A percentile compares a stretch with the other conserved stretches of the same genome.
phyloP scores from a whole-genome alignment of 1,140 invertebrate species.

The Drosophila guanche region DNA sequence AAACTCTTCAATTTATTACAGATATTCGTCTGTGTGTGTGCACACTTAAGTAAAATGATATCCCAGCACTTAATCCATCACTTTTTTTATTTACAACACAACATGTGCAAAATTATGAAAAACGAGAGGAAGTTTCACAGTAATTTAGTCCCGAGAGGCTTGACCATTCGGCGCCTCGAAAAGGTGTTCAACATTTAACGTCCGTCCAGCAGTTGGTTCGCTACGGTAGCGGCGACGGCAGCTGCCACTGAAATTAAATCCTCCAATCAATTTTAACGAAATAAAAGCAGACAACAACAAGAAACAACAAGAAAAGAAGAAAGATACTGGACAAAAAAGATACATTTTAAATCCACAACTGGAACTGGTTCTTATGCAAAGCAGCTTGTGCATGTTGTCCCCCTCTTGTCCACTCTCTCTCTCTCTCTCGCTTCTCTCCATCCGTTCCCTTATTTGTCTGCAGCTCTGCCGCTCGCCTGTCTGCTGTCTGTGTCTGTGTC shows the following conservation, averaged over 20 bases:
- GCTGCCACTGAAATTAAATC: slow-evolving; percentile 80
- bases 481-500: background rate
- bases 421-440: too few species aligned
- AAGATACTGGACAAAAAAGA: slow-evolving; percentile 14
- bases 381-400: slow-evolving; percentile 50
- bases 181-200: slow-evolving; percentile 49
- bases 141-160: slow-evolving; percentile 50
- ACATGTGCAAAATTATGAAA: slow-evolving; percentile 46
- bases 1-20: too few species aligned
- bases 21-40: too few species aligned
- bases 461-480: too few species aligned
- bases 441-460: too few species aligned
- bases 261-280: slow-evolving; percentile 69
- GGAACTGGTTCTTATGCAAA: slow-evolving; percentile 79
- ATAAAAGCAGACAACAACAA: slow-evolving; percentile 30
- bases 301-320: slow-evolving; percentile 15
- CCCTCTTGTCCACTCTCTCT: too few species aligned
- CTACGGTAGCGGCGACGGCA: slow-evolving; percentile 58
- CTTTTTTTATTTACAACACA: slow-evolving; percentile 39
- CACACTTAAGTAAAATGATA: slow-evolving; percentile 18
- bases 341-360: slow-evolving; percentile 56
- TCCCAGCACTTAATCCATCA: slow-evolving; percentile 17
- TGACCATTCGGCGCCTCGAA: slow-evolving; percentile 12
- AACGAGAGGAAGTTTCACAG: slow-evolving; percentile 43
- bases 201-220: slow-evolving; percentile 38